Evolutionary conservation across 1,140 invertebrate species (phyloP), one percentile per base, ranked within the genome.

Genomic region (Cydia strobilella): DNA sequence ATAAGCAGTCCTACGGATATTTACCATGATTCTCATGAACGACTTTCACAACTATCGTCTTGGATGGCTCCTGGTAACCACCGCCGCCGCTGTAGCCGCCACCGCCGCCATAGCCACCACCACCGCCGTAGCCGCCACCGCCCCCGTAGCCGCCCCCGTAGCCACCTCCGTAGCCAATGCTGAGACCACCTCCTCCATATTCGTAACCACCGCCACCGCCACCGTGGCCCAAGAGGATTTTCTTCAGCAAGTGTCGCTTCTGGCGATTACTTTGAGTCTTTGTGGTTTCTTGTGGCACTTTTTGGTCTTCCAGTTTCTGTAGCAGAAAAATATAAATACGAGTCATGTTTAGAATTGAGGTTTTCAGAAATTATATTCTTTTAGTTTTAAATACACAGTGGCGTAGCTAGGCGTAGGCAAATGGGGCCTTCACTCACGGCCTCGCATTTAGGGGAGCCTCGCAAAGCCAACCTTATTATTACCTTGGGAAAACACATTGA

Each of bases 281-380:
- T 59, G 15, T 59, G 7, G 54, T 20, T 59, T 59, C 54, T 31
- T 74, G 73, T n/a, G 62, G 20, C 13, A 59, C 72, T 20, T 83
- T 82, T 80, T 90, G 87, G 54, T 92, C 89, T 85, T 92, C 88
- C 63, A 90, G 77, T 85, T 89, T 90, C 90, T 92, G 79, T 20
- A 81, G 77, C 71, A 72, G 74, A 74, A 74, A 73, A 54, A 74
- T 45, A 45, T 45, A 45, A 15, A 15, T 45, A 45, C 13, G 42
- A 3, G 42, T 45, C 13, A 15, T 3, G 13, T 13, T 45, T 45
- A 13, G 13, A 45, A 45, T 45, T 15, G 1, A 45, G 7, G 10
- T 45, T 45, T 45, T 7, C 13, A 45, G 13, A 12, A 45, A 13
- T 45, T 42, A 12, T 42, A 42, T 45, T 45, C 2, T 45, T 45